A percentile compares a stretch with the other conserved stretches of the same genome.
These are phyloP conservation scores for Leptinotarsa peninsularis DNA, from an alignment of 2,888 invertebrate species.

Conservation along the genomic window DNA sequence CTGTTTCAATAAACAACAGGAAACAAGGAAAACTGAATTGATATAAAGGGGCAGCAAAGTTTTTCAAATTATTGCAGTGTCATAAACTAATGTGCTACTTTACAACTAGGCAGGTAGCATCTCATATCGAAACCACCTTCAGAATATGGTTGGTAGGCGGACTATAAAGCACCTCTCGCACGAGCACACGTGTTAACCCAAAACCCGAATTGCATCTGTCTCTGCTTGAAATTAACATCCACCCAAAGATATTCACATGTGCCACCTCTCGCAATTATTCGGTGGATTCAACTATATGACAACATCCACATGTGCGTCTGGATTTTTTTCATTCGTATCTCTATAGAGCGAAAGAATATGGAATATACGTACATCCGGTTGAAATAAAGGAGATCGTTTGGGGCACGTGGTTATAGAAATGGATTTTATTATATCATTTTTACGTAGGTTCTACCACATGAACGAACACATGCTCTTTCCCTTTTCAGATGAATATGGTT, in stretches of 20 bases:
- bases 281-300: constrained; percentile 30
- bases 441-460: background rate
- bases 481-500: background rate
- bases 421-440: background rate
- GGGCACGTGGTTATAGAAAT: constrained; percentile 10
- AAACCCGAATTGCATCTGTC: constrained; percentile 53
- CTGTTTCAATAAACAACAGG: background rate
- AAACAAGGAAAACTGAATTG: background rate
- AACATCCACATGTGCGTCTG: constrained; percentile 32
- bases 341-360: constrained; percentile 14
- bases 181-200: constrained; percentile 52
- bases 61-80: background rate
- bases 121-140: constrained; percentile 28
- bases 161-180: constrained; percentile 49
- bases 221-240: constrained; percentile 27
- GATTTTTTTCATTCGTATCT: constrained; percentile 11
- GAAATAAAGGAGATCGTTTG: background rate
- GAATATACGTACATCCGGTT: constrained; percentile 18
- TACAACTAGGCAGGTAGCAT: constrained; percentile 26
- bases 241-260: constrained; percentile 16
- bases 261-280: constrained; percentile 38
- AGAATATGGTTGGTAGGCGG: constrained; percentile 47
- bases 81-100: background rate
- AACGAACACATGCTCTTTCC: background rate
- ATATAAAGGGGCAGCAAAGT: background rate